Percentiles rank a stretch among this genome's conserved stretches.
Evolutionary conservation across 1,140 invertebrate species (phyloP).

Genomic region (Drosophila ohnishii): DNA sequence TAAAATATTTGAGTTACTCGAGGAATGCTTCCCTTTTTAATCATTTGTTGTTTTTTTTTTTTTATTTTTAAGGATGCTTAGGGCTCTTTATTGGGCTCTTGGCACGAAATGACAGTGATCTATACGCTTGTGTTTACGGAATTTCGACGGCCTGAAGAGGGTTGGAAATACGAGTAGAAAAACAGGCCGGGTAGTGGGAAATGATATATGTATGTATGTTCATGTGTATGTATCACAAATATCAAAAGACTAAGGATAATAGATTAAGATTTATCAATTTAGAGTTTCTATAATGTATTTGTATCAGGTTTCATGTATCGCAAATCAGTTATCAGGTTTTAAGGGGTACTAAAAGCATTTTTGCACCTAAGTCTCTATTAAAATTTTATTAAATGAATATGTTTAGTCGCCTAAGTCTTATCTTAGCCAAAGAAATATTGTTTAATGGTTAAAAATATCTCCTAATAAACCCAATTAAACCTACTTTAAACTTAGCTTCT

Average conservation of each 20-base stretch:
- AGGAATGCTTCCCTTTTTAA: no score
- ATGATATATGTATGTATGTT: not conserved
- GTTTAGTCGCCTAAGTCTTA: not conserved
- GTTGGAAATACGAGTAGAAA: constrained; percentile 18
- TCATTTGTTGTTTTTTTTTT: no score
- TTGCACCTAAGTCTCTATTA: accelerated
- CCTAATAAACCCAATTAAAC: not conserved
- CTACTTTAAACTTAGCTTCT: not conserved
- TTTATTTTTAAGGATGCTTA: constrained; percentile 24
- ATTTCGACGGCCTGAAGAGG: constrained; percentile 46
- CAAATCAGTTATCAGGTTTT: not conserved
- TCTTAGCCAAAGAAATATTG: no score
- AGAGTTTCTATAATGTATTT: not conserved
- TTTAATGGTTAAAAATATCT: no score
- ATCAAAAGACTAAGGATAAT: not conserved
- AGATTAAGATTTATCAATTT: not conserved
- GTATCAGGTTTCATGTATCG: not conserved
- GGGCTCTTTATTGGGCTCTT: constrained; percentile 25
- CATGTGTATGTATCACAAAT: not conserved
- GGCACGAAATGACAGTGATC: constrained; percentile 57
- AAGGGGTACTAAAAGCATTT: not conserved
- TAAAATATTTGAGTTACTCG: no score
- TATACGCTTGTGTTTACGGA: constrained; percentile 39
- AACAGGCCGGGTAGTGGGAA: not conserved
- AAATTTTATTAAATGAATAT: not conserved